Base-by-base conservation (phyloP, 2,113 vertebrate genomes). In the Mugil cephalus region DNA sequence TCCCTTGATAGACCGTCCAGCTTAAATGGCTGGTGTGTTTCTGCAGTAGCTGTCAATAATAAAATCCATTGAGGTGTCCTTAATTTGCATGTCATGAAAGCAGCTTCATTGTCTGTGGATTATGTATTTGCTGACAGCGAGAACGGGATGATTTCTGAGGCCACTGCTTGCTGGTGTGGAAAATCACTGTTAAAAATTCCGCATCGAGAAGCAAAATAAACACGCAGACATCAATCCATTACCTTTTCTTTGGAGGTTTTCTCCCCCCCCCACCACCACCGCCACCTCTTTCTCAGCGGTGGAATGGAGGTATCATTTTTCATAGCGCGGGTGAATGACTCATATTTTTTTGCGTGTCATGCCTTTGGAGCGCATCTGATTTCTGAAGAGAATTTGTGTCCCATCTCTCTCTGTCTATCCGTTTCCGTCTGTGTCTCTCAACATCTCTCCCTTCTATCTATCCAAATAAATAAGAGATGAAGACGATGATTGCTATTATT, bases 121-220 rank as follows among this genome's bases (percentile, higher is more conserved):
- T 77, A 77, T 78, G 73, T 71, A 63, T 86, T 77, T 73, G 65
- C 75, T 80, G 83, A 81, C 54, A 38, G 66, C 0, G 11, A 74
- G 51, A 51, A 66, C 55, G 52, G 40, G 64, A 73, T 77, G 50
- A 63, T 78, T 84, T 71, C 74, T 30, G 74, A 73, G 79, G 66
- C 64, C 72, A 42, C 51, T 81, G 81, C 46, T 81, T n/a, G 61
- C 71, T 35, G 55, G 67, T 13, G 86, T 85, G 84, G 86, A 88
- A 88, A 88, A 89, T 88, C 70, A 80, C 82, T 48, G 61, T 63
- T 53, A 39, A 61, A 73, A 75, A 69, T 80, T 86, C 60, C 1
- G 11, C 79, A 82, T 39, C 10, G 45, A 76, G 69, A 40, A 64
- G 82, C 75, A 86, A 85, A 87, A 83, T 65, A 89, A 88, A 88